These are phyloP conservation scores for Chamaea fasciata DNA, from an alignment of 2,113 vertebrate genomes.

Conservation along the genomic window DNA sequence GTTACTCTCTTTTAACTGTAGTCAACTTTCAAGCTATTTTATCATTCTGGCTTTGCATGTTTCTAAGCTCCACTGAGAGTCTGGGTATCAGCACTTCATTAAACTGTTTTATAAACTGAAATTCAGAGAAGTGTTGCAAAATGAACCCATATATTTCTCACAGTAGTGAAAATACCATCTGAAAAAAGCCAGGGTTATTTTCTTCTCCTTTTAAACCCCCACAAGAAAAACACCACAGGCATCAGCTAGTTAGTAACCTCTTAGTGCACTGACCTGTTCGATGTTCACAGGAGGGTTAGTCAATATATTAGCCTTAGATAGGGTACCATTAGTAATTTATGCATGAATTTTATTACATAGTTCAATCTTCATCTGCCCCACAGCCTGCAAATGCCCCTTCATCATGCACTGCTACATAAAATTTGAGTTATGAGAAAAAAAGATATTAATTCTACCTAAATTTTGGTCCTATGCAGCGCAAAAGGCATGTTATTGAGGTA, in stretches of 20 bases:
- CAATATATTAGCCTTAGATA: neutral
- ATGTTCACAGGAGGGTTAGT: conserved; percentile 27
- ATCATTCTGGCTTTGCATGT: neutral
- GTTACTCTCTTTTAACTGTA: neutral
- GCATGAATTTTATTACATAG: neutral
- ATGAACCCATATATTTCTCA: neutral
- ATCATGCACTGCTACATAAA: neutral
- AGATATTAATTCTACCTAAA: neutral
- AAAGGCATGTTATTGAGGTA: neutral
- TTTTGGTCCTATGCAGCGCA: neutral
- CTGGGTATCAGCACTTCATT: neutral
- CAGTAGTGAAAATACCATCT: neutral
- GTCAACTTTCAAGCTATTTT: neutral
- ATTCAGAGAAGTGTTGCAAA: conserved; percentile 1
- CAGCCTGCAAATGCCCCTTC: neutral
- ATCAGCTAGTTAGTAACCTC: conserved; percentile 7
- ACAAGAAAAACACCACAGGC: conserved; percentile 18
- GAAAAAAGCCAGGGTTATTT: neutral
- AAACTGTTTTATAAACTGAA: neutral
- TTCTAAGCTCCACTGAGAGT: neutral
- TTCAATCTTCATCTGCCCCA: neutral
- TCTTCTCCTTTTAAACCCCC: neutral
- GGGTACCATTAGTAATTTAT: conserved; percentile 16
- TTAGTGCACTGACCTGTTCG: conserved; percentile 10
- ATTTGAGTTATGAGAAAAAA: neutral